A percentile compares a stretch with the other conserved stretches of the same genome.
These are phyloP conservation scores for Aphelocoma californica DNA, from an alignment of 2,797 vertebrate genomes.

Conservation along the genomic window DNA sequence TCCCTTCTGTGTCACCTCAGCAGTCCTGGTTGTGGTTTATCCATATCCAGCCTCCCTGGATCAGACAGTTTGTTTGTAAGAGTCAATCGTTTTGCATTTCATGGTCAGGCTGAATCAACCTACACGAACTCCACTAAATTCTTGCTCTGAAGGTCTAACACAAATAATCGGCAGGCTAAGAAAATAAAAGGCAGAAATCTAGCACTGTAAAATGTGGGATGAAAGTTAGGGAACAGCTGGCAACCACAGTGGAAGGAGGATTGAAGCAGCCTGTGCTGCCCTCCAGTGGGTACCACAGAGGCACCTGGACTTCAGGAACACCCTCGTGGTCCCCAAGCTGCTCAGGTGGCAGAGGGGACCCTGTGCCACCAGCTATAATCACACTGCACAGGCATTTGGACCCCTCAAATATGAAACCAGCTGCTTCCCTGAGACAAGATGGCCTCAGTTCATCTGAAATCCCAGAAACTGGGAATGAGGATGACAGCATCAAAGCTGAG, in stretches of 20 bases:
- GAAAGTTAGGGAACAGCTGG: neutral
- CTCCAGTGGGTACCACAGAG: slow-evolving; percentile 54
- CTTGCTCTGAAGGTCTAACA: slow-evolving; percentile 33
- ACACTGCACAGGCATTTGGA: neutral
- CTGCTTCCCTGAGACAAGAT: neutral
- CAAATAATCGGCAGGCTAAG: slow-evolving; percentile 27
- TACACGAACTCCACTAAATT: neutral
- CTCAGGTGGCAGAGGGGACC: neutral
- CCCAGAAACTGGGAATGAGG: neutral
- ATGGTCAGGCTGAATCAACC: neutral
- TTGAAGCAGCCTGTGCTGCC: slow-evolving; percentile 38
- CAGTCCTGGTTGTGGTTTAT: slow-evolving; percentile 1
- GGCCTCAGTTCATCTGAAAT: neutral
- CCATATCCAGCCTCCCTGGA: neutral
- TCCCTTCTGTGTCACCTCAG: neutral
- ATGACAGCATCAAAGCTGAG: neutral
- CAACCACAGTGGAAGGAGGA: neutral
- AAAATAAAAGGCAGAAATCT: slow-evolving; percentile 34
- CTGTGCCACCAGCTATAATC: neutral
- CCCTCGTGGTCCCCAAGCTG: neutral
- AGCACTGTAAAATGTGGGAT: neutral
- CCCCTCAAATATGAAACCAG: neutral
- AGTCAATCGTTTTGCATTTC: neutral
- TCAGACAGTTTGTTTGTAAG: neutral
- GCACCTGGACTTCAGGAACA: neutral